Conservation (phyloP, 2,888 invertebrate species). For the Ornithoptera priamus region DNA sequence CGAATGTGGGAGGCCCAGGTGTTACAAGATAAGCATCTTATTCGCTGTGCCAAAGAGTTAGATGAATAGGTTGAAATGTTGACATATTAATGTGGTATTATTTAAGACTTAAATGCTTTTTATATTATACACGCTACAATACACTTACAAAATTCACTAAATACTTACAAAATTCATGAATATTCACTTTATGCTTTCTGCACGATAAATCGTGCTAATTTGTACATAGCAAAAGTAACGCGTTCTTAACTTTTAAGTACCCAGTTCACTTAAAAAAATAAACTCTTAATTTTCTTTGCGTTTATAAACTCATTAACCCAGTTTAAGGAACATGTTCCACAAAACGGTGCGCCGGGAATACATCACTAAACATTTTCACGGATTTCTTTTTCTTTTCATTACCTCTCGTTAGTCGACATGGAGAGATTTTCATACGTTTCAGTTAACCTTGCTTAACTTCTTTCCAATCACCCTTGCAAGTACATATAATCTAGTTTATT, state of each 20-base stretch:
- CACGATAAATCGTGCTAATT: neutral
- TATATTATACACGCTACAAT: too few species aligned
- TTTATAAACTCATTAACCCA: conserved; percentile 23
- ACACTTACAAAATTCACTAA: too few species aligned
- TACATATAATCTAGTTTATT: too few species aligned
- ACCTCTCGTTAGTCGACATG: conserved; percentile 7
- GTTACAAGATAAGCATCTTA: too few species aligned
- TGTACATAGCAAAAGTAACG: neutral
- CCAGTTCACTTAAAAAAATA: conserved; percentile 2
- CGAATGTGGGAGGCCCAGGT: too few species aligned
- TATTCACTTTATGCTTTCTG: neutral
- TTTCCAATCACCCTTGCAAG: too few species aligned
- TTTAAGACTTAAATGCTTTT: too few species aligned
- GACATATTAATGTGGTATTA: too few species aligned
- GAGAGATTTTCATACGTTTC: conserved; percentile 2
- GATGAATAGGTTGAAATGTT: too few species aligned
- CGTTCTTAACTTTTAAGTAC: conserved; percentile 1
- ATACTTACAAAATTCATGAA: too few species aligned
- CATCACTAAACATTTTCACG: conserved; percentile 16
- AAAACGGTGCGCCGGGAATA: conserved; percentile 9
- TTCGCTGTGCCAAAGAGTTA: too few species aligned
- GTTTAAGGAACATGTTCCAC: conserved; percentile 21
- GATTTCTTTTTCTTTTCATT: neutral
- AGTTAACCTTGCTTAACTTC: neutral
- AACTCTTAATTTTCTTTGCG: conserved; percentile 10